Percentiles rank a stretch among this genome's conserved stretches.
phyloP scores from a whole-genome alignment of 1,140 invertebrate species.

The Cyclargus thomasi region DNA sequence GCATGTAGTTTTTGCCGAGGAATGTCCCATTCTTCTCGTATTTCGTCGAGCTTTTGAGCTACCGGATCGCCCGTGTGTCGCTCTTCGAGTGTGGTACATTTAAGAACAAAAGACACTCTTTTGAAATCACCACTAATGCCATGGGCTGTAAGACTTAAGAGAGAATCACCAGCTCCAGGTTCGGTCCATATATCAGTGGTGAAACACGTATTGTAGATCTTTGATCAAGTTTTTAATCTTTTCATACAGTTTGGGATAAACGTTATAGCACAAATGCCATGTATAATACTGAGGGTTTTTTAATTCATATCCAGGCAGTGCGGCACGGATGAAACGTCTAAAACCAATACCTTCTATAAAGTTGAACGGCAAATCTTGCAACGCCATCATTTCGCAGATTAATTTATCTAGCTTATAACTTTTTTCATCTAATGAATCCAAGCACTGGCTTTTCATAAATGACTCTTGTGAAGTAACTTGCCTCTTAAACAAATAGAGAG shows the following conservation, averaged over 20 bases:
- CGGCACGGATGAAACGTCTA: conserved; percentile 23
- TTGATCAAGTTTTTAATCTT: conserved; percentile 18
- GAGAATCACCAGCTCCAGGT: conserved; percentile 17
- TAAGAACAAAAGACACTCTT: conserved; percentile 11
- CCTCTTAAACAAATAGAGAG: conserved; percentile 9
- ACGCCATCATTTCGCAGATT: conserved; percentile 21
- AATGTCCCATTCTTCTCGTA: conserved; percentile 19
- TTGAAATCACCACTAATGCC: conserved; percentile 20
- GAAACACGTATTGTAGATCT: conserved; percentile 15
- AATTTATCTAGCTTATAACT: conserved; percentile 16
- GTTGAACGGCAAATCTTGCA: conserved; percentile 19
- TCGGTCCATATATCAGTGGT: conserved; percentile 20
- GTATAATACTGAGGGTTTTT: conserved; percentile 10
- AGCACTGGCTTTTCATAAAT: conserved; percentile 11
- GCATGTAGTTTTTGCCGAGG: conserved; percentile 13
- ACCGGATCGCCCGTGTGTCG: conserved; percentile 17
- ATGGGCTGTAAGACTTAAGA: conserved; percentile 18
- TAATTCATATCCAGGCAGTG: conserved; percentile 15
- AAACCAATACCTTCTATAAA: conserved; percentile 19
- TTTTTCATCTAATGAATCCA: conserved; percentile 16
- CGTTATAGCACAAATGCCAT: conserved; percentile 12
- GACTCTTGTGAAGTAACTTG: conserved; percentile 19
- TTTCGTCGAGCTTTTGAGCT: conserved; percentile 17
- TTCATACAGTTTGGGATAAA: conserved; percentile 15
- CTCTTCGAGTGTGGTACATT: conserved; percentile 15